Conservation (phyloP, 1,140 invertebrate species). For the Argopecten irradians region DNA sequence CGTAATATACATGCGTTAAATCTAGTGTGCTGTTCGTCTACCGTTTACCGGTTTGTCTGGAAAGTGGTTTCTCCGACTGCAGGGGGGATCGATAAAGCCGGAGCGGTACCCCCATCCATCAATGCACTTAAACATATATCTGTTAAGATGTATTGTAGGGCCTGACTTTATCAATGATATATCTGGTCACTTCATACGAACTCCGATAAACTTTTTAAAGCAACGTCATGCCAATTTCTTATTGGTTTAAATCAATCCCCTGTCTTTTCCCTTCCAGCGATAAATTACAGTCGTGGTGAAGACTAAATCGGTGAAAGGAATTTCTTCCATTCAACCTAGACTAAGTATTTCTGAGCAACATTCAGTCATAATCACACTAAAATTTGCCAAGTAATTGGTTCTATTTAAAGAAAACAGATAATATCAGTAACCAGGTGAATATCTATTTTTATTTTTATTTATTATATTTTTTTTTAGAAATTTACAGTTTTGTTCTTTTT, state of each 20-base stretch:
- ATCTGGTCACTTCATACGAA: neutral
- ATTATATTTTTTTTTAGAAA: too few relatives aligned
- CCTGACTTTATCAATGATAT: neutral
- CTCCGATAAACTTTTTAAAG: neutral
- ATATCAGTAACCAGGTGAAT: too few relatives aligned
- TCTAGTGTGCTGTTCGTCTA: neutral
- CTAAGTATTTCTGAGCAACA: too few relatives aligned
- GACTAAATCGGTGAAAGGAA: too few relatives aligned
- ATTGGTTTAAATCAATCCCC: neutral
- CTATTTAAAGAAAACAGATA: too few relatives aligned
- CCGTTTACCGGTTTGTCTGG: neutral
- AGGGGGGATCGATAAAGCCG: neutral
- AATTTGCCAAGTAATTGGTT: too few relatives aligned
- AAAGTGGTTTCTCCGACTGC: neutral
- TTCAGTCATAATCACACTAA: too few relatives aligned
- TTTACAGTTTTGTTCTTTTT: too few relatives aligned
- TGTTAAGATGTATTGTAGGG: neutral
- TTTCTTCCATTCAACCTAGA: too few relatives aligned
- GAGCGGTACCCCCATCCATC: neutral
- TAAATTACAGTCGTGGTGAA: too few relatives aligned
- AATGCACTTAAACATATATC: neutral
- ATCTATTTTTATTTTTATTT: too few relatives aligned
- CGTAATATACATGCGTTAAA: neutral
- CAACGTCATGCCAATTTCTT: neutral
- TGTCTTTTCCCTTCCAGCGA: too few relatives aligned